Base-by-base conservation (phyloP, 64 coral and sea anemone genomes). In the Catalaphyllia jardinei region DNA sequence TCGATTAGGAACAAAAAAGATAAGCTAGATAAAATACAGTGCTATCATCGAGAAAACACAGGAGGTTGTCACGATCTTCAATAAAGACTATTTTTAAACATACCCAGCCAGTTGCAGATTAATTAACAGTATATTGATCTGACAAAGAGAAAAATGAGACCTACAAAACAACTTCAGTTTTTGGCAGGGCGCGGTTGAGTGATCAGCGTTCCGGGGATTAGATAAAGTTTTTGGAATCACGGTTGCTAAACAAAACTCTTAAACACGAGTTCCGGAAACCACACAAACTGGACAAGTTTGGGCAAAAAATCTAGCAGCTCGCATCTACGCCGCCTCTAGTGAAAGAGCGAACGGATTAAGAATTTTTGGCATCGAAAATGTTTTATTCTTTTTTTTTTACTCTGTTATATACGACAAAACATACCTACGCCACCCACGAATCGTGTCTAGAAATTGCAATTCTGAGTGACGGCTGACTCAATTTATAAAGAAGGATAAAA, bases 1-100 rank as follows among this genome's bases (percentile, higher is more conserved):
- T 64, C 61, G 59, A 62, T 83, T 83, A 80, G 78, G 30, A 61
- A 80, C 52, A 80, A 55, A 61, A 61, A 61, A 10, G 54, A 61
- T 62, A 61, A 80, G 62, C 52, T 80, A 13, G 6, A 33, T 29
- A 80, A 80, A 80, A 29, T 28, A 80, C 42, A 46, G 52, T 17
- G 15, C 55, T 60, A 59, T 62, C 78, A 60, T 80, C 78, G 16
- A 27, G 52, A 27, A 25, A 59, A 50, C 17, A 77, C 74, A 42
- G 9, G 22, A 25, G 35, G 20, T 22, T 50, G 74, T 77, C 35
- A 77, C 74, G 74, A 24, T 46, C 74, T 77, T 57, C 1, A 49
- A 8, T 22, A 52, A 77, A 10, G 65, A 69, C 65, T n/a, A 69
- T 69, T 69, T 69, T 69, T 69, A 69, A 69, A 69, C 65, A 65